These are phyloP conservation scores for Labeo calbasu DNA, from an alignment of 2,797 vertebrate species.

Conservation along the genomic window DNA sequence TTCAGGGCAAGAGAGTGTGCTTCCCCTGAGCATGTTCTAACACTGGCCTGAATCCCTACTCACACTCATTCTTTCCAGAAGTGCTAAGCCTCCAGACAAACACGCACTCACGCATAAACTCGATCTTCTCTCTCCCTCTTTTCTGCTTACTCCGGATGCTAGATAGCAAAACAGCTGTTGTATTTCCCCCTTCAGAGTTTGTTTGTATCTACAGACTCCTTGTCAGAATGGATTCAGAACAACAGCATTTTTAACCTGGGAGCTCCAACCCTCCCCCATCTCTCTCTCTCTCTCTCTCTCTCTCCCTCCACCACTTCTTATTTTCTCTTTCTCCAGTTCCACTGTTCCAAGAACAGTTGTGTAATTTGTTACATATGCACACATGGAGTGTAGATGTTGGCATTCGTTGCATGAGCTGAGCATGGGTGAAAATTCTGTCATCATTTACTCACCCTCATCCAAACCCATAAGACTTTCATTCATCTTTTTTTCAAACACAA, in stretches of 20 bases:
- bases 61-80: conserved; percentile 44
- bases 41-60: conserved; percentile 56
- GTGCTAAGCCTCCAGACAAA: conserved; percentile 50
- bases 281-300: background rate
- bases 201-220: conserved; percentile 52
- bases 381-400: conserved; percentile 2
- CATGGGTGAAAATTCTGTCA: background rate
- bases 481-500: background rate
- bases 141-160: conserved; percentile 34
- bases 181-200: conserved; percentile 52
- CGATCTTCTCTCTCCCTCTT: conserved; percentile 7
- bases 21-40: conserved; percentile 32
- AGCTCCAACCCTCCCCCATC: conserved; percentile 27
- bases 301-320: background rate
- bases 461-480: background rate
- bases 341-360: conserved; percentile 5
- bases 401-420: background rate
- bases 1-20: conserved; percentile 8
- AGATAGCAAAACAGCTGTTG: conserved; percentile 55
- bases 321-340: background rate
- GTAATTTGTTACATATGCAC: conserved; percentile 13
- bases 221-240: conserved; percentile 57
- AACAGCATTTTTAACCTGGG: conserved; percentile 41
- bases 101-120: conserved; percentile 33
- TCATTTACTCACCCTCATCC: background rate